These are phyloP conservation scores for Andrena camellia DNA, from an alignment of 2,888 invertebrate species.

Conservation along the genomic window DNA sequence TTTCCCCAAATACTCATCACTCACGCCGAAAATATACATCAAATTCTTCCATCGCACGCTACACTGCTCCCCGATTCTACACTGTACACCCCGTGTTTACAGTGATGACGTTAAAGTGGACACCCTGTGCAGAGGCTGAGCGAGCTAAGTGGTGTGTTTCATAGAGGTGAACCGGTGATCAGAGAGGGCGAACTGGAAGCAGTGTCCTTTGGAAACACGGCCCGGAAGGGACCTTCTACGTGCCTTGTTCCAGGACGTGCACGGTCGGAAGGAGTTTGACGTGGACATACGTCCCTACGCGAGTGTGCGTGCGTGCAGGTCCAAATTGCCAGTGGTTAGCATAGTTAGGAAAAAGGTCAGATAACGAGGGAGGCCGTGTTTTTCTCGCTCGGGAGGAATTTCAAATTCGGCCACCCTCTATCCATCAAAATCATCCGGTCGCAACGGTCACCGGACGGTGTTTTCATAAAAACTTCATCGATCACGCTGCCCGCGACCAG, in stretches of 20 bases:
- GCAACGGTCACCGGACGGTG: slow-evolving; percentile 25
- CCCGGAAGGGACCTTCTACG: slow-evolving; percentile 55
- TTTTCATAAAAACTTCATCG: slow-evolving; percentile 68
- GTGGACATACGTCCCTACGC: slow-evolving; percentile 55
- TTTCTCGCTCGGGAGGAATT: slow-evolving; percentile 57
- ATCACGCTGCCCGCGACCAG: slow-evolving; percentile 50
- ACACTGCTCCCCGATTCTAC: background rate
- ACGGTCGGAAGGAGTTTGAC: slow-evolving; percentile 62
- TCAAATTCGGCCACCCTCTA: slow-evolving; percentile 63
- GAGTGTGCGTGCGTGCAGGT: slow-evolving; percentile 35
- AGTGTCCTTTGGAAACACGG: slow-evolving; percentile 53
- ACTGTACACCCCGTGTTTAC: background rate
- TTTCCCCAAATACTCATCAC: too few species aligned
- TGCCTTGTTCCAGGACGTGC: slow-evolving; percentile 53
- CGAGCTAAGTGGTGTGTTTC: slow-evolving; percentile 26
- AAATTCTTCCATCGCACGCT: background rate
- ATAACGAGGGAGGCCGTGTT: slow-evolving; percentile 14
- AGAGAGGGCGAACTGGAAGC: slow-evolving; percentile 14
- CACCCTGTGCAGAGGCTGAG: background rate
- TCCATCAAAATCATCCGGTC: slow-evolving; percentile 62
- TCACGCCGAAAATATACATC: background rate
- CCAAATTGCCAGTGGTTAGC: slow-evolving; percentile 24
- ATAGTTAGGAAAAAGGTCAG: slow-evolving; percentile 22
- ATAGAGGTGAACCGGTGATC: slow-evolving; percentile 30
- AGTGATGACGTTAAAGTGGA: background rate